phyloP scores from a whole-genome alignment of 2,888 invertebrate species.

The Chloroclystis v-ata region DNA sequence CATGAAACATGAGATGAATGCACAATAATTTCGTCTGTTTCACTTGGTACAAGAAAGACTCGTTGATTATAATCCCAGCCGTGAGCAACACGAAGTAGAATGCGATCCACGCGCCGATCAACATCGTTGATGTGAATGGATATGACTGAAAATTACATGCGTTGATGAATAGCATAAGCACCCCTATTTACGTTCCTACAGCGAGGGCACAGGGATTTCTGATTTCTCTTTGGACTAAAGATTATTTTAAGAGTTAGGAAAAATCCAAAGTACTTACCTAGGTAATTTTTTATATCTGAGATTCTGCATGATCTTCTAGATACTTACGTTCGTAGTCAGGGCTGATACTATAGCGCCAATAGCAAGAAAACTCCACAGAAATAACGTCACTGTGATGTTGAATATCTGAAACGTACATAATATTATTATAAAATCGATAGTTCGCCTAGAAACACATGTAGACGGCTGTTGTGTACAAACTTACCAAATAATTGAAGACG shows the following conservation, averaged over 20 bases:
- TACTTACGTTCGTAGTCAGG: too few species aligned
- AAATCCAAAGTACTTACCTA: too few species aligned
- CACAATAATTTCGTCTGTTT: conserved; percentile 34
- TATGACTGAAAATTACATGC: not conserved
- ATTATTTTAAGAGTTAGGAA: too few species aligned
- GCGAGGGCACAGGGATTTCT: too few species aligned
- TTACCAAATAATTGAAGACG: conserved; percentile 37
- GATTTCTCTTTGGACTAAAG: too few species aligned
- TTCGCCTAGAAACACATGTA: not conserved
- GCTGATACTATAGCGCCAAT: conserved; percentile 21
- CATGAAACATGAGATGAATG: conserved; percentile 31
- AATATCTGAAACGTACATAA: conserved; percentile 31
- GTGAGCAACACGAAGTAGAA: conserved; percentile 33
- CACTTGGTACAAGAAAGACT: conserved; percentile 37
- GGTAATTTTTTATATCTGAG: too few species aligned
- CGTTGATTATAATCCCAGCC: conserved; percentile 28
- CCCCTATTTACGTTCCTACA: too few species aligned
- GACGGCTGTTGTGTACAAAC: conserved; percentile 6
- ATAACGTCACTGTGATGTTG: conserved; percentile 29
- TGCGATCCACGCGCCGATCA: conserved; percentile 23
- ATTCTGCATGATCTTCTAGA: too few species aligned
- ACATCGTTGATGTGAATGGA: conserved; percentile 14
- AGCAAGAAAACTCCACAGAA: conserved; percentile 36
- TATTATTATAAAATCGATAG: not conserved
- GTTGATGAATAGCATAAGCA: too few species aligned